These are phyloP conservation scores for Gulo gulo DNA, from an alignment of 2,113 vertebrate genomes.

Conservation along the genomic window DNA sequence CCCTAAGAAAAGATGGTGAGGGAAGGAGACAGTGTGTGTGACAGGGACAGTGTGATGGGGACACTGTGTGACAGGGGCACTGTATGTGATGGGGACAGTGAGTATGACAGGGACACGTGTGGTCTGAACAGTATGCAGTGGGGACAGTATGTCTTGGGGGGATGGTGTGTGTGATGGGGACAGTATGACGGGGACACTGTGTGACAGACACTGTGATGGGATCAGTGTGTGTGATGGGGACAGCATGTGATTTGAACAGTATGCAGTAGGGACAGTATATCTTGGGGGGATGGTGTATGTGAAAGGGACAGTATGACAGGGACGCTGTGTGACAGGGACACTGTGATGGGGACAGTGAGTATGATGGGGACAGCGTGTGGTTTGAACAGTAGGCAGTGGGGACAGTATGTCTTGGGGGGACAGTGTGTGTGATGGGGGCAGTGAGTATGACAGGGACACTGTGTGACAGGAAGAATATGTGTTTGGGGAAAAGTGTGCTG, in stretches of 20 bases:
- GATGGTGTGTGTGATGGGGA: no score
- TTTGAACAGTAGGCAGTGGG: neutral
- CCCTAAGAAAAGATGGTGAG: neutral
- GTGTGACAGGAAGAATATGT: neutral
- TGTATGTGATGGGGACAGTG: neutral
- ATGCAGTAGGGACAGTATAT: neutral
- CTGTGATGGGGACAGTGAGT: no score
- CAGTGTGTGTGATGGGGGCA: fast-evolving
- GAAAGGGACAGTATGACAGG: neutral
- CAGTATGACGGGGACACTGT: no score
- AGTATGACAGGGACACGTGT: neutral
- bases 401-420: no score
- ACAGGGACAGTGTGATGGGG: no score
- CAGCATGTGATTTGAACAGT: neutral
- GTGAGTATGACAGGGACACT: neutral
- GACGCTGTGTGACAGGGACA: no score
- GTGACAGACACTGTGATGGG: neutral
- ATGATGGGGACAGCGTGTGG: neutral
- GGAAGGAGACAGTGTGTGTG: neutral
- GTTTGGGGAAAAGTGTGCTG: neutral
- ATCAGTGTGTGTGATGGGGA: neutral
- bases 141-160: no score
- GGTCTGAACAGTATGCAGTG: no score
- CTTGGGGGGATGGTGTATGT: no score
- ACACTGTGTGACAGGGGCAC: fast-evolving